Conservation (phyloP, 2,113 vertebrate genomes). For the Sterrhoptilus dennistouni region DNA sequence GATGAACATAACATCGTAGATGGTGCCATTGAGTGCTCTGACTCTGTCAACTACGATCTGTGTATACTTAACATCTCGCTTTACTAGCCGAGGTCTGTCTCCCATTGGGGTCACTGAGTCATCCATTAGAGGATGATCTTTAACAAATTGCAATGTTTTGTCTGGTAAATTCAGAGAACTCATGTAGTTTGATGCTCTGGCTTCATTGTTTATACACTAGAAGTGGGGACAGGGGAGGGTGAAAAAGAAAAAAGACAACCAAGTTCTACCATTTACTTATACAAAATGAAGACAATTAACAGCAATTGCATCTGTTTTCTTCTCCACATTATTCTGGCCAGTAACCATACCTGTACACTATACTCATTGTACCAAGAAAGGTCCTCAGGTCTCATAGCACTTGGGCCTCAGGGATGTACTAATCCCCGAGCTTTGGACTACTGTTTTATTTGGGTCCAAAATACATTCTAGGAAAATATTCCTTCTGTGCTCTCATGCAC, state of each 20-base stretch:
- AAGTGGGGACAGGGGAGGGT: fast-evolving
- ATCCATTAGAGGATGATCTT: slow-evolving; percentile 95
- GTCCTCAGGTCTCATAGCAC: not conserved
- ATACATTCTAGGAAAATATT: not conserved
- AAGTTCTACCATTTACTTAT: not conserved
- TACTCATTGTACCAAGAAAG: not conserved
- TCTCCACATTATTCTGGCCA: not conserved
- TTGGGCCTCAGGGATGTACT: not conserved
- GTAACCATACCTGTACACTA: not conserved
- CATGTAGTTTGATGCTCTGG: slow-evolving; percentile 83
- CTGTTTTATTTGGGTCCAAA: not conserved
- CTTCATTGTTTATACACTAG: slow-evolving; percentile 88
- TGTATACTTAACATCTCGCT: slow-evolving; percentile 89
- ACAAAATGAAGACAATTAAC: not conserved
- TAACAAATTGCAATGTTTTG: slow-evolving; percentile 94
- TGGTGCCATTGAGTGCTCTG: slow-evolving; percentile 80
- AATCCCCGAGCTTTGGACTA: not conserved
- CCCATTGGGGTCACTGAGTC: slow-evolving; percentile 87
- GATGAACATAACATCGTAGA: slow-evolving; percentile 91
- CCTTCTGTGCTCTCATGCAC: not conserved
- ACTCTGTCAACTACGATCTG: slow-evolving; percentile 94
- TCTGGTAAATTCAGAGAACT: slow-evolving; percentile 91
- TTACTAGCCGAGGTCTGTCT: slow-evolving; percentile 84
- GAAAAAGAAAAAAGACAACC: not conserved
- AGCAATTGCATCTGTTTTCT: not conserved